Base-by-base conservation (phyloP, 2,797 vertebrate genomes). In the Manis crassicaudata region DNA sequence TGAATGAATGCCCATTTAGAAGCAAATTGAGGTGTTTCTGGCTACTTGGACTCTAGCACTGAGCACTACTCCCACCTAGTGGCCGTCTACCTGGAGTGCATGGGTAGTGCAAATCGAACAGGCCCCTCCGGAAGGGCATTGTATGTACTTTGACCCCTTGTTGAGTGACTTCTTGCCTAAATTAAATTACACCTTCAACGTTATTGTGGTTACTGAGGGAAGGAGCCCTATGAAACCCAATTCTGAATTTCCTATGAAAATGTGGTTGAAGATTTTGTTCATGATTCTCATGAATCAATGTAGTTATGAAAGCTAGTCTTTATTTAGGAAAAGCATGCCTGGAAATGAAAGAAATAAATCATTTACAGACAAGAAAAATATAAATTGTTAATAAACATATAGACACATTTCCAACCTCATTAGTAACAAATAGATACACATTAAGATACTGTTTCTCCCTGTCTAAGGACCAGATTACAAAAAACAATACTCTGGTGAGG, bases 61-160 rank as follows among this genome's bases (percentile, higher is more conserved):
- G 79, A 83, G 43, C 92, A 88, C 79, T 95, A 82, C 88, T 67
- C 29, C 97, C 96, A 96, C 62, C 97, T 97, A 90, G 97, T 96
- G 97, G 94, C 68, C 29, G 23, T 97, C 81, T 97, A 98, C 97
- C 97, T 93, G 40, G 89, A 95, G 73, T 95, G 92, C 96, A 94
- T 60, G 43, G 20, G 4, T 90, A 80, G 76, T 95, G 94, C 56
- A 17, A 60, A 40, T 29, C 40, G 81, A 90, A 80, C 11, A n/a
- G 23, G 14, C 20, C n/a, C 32, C 23, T 85, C 37, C 54, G 37
- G 17, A 82, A 84, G 67, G 37, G 58, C 75, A 80, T 90, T 67
- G 17, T 37, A 40, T 6, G 18, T 63, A 50, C 56, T 88, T 96
- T 27, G 32, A 80, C 35, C 3, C 7, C 67, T 63, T 75, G 29